Conservation (phyloP, 2,113 vertebrate genomes). For the Meriones unguiculatus region DNA sequence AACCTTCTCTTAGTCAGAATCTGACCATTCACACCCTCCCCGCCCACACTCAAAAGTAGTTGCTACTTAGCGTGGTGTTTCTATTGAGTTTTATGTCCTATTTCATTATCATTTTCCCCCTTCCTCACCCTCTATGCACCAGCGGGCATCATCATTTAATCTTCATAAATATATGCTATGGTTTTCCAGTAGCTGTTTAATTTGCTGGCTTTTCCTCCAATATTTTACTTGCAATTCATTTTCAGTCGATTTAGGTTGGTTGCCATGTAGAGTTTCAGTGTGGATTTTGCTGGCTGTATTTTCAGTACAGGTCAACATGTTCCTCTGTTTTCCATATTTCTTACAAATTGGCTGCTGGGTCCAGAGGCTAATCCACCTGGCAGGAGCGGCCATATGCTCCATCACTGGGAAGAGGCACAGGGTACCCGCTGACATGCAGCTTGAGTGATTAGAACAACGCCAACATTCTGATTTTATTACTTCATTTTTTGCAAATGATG, state of each 20-base stretch:
- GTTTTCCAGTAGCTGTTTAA: not conserved
- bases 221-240: constrained; percentile 11
- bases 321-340: not conserved
- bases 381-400: not conserved
- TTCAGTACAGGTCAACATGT: not conserved
- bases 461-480: constrained; percentile 1
- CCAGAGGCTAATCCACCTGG: not conserved
- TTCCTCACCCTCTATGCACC: not conserved
- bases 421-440: not conserved
- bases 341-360: not conserved
- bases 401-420: not conserved
- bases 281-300: not conserved
- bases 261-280: not conserved
- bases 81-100: not conserved
- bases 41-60: not conserved
- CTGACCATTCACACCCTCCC: no score
- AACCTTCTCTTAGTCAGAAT: not conserved
- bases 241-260: not conserved
- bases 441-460: not conserved
- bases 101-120: not conserved
- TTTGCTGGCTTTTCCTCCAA: not conserved
- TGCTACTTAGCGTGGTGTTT: not conserved
- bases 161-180: not conserved
- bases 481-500: not conserved
- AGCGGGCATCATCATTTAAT: not conserved